Evolutionary conservation across 2,888 invertebrate species (phyloP).

Genomic region (Trisateles emortualis): DNA sequence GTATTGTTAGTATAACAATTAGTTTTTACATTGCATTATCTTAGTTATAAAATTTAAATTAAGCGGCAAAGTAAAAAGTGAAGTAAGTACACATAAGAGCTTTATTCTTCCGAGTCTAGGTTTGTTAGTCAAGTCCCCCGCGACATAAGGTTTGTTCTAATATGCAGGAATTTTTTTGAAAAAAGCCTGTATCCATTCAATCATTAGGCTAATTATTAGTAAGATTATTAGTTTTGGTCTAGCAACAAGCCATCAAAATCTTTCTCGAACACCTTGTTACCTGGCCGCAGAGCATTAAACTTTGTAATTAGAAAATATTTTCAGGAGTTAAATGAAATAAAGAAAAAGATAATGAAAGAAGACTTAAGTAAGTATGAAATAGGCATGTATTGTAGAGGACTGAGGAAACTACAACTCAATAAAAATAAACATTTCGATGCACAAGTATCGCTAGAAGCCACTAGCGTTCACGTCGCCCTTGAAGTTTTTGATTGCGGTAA

Average conservation of each 20-base stretch:
- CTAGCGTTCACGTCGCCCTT: slow-evolving; percentile 71
- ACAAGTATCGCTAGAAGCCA: slow-evolving; percentile 67
- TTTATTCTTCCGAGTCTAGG: no score
- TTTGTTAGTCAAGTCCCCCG: no score
- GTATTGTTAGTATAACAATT: slow-evolving; percentile 64
- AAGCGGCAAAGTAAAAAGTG: no score
- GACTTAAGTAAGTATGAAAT: slow-evolving; percentile 54
- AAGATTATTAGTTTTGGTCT: no score
- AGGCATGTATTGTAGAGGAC: slow-evolving; percentile 62
- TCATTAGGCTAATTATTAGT: no score
- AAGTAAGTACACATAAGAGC: no score
- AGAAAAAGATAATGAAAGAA: slow-evolving; percentile 50
- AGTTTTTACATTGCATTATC: background rate
- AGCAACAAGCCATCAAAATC: no score
- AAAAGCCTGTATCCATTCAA: no score
- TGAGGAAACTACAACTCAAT: slow-evolving; percentile 60
- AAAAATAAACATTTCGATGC: slow-evolving; percentile 70
- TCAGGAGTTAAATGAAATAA: slow-evolving; percentile 68
- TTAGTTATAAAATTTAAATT: no score
- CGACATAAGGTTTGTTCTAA: no score
- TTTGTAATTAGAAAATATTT: background rate
- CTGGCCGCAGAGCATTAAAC: background rate
- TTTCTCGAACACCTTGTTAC: no score
- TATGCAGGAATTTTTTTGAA: no score
- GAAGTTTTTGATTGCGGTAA: slow-evolving; percentile 79